phyloP scores from a whole-genome alignment of 2,113 vertebrate species.

The Bufo gargarizans region DNA sequence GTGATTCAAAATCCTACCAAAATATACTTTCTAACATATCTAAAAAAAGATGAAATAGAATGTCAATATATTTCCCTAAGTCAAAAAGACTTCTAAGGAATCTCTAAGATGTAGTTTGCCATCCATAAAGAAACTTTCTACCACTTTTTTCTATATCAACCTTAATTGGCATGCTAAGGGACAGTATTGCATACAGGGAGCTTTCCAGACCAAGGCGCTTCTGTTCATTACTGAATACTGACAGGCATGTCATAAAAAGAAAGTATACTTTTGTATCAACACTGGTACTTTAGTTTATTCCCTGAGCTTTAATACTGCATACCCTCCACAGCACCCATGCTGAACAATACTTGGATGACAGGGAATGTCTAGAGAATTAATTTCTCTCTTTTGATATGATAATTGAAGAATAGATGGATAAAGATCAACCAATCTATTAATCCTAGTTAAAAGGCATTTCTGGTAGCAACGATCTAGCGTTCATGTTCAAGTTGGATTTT shows the following conservation, averaged over 20 bases:
- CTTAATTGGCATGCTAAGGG: conserved; percentile 36
- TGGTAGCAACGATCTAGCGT: not conserved
- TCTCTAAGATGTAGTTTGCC: not conserved
- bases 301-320: not conserved
- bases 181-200: not conserved
- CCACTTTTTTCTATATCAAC: not conserved
- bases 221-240: conserved; percentile 38
- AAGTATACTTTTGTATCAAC: conserved; percentile 17
- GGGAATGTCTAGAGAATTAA: conserved; percentile 20
- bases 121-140: conserved; percentile 3
- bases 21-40: not conserved
- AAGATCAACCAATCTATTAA: not conserved
- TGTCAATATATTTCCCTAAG: conserved; percentile 9
- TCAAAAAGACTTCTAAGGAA: conserved; percentile 19
- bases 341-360: conserved; percentile 17
- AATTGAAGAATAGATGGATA: conserved; percentile 29
- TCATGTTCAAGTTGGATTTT: not conserved
- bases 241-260: conserved; percentile 24
- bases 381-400: conserved; percentile 33
- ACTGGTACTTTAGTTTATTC: conserved; percentile 19
- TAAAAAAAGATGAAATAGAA: conserved; percentile 29
- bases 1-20: not conserved
- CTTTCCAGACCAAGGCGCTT: conserved; percentile 11
- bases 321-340: conserved; percentile 3
- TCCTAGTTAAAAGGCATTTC: not conserved